Base-by-base conservation (phyloP, 2,113 vertebrate genomes). In the Eretmochelys imbricata region DNA sequence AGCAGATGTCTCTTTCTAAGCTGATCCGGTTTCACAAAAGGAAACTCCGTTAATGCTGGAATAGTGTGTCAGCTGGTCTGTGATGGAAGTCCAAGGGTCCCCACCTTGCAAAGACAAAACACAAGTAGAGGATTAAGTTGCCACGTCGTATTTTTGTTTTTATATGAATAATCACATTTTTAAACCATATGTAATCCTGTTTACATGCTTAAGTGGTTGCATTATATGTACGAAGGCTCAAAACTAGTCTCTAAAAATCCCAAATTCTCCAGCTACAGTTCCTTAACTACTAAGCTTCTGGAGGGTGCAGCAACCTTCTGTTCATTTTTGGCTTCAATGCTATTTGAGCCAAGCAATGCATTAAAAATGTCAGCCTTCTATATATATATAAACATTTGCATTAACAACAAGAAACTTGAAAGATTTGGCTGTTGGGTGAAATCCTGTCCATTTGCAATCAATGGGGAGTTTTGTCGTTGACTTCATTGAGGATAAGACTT, bases 1-100 rank as follows among this genome's bases (percentile, higher is more conserved):
- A 75, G 50, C 50, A 22, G 29, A 1, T 38, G 27, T 48, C 3
- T 5, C 12, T 72, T 82, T 1, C 0, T 3, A 2, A 80, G 42
- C 7, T 17, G 14, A 3, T 0, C 3, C 25, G 3, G 38, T 81
- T 55, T 62, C 80, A 5, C n/a, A 4, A 48, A 1, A 1, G 5
- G 3, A 1, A 82, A 80, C 27, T 0, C 8, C 82, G 50, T 89
- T 88, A 65, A 94, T 83, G 51, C 10, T 57, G 29, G 31, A 89
- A 17, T 4, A 3, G 35, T 0, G 0, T 11, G 7, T 87, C 91
- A 95, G 54, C 4, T 35, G 49, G 88, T 81, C 62, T 82, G 89
- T 2, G 1, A 91, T 1, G 27, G 62, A 53, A 75, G 51, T 82
- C 75, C 80, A 59, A 82, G 27, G 54, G 53, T 75, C 80, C 31